A percentile compares a stretch with the other conserved stretches of the same genome.
phyloP scores from a whole-genome alignment of 2,888 invertebrate species.

The Cryptocheilus praepositus region DNA sequence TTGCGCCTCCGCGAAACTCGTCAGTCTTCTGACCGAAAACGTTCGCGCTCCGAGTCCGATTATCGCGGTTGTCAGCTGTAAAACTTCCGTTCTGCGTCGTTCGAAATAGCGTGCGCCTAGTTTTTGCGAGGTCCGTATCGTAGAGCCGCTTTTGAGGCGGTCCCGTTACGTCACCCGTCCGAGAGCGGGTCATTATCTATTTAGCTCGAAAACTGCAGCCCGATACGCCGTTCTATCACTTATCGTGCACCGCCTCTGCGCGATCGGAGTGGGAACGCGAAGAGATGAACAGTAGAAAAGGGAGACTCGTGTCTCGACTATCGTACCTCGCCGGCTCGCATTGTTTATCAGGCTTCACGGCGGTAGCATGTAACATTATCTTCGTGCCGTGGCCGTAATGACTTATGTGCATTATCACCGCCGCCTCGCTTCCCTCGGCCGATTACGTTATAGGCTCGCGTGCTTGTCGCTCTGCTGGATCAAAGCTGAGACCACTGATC shows the following conservation, averaged over 20 bases:
- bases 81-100: too few species aligned
- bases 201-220: slow-evolving; percentile 45
- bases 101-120: too few species aligned
- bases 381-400: slow-evolving; percentile 26
- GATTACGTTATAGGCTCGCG: slow-evolving; percentile 33
- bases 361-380: slow-evolving; percentile 42
- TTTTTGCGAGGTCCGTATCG: too few species aligned
- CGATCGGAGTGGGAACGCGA: slow-evolving; percentile 7
- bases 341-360: slow-evolving; percentile 44
- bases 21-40: too few species aligned
- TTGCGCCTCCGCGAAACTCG: too few species aligned
- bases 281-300: neutral
- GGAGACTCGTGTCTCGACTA: slow-evolving; percentile 7
- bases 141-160: slow-evolving; percentile 4
- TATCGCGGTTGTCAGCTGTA: too few species aligned
- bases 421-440: slow-evolving; percentile 42
- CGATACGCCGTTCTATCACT: slow-evolving; percentile 23
- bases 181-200: slow-evolving; percentile 38
- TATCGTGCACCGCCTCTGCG: slow-evolving; percentile 26
- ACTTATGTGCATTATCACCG: slow-evolving; percentile 39
- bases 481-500: neutral
- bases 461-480: neutral
- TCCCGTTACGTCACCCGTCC: slow-evolving; percentile 32
- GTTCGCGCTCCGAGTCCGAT: too few species aligned
- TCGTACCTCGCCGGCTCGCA: slow-evolving; percentile 27